Base-by-base conservation (phyloP, 2,888 invertebrate species). In the Eilema depressum region DNA sequence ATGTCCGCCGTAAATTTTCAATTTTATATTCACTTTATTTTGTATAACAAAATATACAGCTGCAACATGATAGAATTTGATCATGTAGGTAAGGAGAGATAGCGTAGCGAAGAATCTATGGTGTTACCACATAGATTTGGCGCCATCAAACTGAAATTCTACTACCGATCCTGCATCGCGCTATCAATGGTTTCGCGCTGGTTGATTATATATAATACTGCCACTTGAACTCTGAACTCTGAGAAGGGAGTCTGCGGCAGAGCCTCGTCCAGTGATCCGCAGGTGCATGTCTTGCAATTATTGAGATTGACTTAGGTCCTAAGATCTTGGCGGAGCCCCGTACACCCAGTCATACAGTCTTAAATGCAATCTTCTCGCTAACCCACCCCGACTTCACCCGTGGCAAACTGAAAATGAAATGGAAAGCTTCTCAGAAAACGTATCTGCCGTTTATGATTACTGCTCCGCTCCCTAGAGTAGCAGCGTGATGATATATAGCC, bases 11-110 rank as follows among this genome's bases (percentile, higher is more conserved):
- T 17, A 30, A 30, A 60, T 28, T 30, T 60, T n/a, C 20, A 30
- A 30, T 60, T 60, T 60, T 60, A 60, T 60, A 28, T 37, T 28
- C 28, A 60, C 8, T 60, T 1, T 60, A 60, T 60, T 60, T 28
- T 28, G 7, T 17, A 60, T 30, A 20, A 20, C 59, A 12, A 8
- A 28, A 28, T 60, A 28, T 4, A 28, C 25, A 14, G 17, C 7
- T 8, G 17, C 3, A 26, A 57, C 8, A 57, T 57, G 57, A 17
- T 41, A 14, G 3, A 41, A 41, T 41, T 41, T 4, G 37, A 37
- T 12, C 37, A 12, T 37, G 17, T 41, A 12, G 11, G 17, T 41
- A 41, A 47, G 20, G 7, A 47, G 47, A 47, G 17, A 20, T 47
- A 47, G 1, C 20, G 20, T 47, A 17, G 0, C 0, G 41, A 17